phyloP scores from a whole-genome alignment of 92 coral and sea anemone genomes.

The Porites lobata region DNA sequence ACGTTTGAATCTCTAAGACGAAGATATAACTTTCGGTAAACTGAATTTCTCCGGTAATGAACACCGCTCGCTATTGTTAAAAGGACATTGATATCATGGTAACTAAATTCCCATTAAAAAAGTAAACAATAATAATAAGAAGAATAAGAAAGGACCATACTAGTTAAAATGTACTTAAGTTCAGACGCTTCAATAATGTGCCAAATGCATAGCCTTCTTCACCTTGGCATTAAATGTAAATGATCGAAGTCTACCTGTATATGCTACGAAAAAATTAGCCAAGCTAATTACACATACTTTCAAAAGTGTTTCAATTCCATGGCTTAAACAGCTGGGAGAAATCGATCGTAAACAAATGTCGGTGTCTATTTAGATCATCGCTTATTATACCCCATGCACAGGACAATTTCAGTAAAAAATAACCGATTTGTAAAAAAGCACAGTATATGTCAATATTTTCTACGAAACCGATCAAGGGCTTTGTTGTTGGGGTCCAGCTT shows the following conservation, averaged over 20 bases:
- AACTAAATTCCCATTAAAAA: too few relatives aligned
- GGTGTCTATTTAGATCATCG: not conserved
- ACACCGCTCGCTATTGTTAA: too few relatives aligned
- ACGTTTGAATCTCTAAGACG: too few relatives aligned
- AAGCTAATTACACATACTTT: not conserved
- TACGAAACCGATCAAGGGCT: not conserved
- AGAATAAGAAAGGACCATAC: too few relatives aligned
- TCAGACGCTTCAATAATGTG: too few relatives aligned
- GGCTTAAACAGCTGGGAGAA: not conserved
- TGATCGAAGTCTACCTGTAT: not conserved
- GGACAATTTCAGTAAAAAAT: not conserved
- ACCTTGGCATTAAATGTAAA: too few relatives aligned
- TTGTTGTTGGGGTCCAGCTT: constrained; percentile 26
- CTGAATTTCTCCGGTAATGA: too few relatives aligned
- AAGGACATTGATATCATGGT: too few relatives aligned
- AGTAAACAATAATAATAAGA: too few relatives aligned
- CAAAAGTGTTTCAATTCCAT: not conserved
- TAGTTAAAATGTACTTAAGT: too few relatives aligned
- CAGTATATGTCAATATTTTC: not conserved
- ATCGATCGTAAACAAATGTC: not conserved
- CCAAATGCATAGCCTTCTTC: too few relatives aligned
- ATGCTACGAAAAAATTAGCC: not conserved
- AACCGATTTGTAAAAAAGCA: not conserved
- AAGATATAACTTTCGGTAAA: too few relatives aligned
- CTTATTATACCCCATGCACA: not conserved